These are phyloP conservation scores for Picathartes gymnocephalus DNA, from an alignment of 2,113 vertebrate genomes.

Conservation along the genomic window DNA sequence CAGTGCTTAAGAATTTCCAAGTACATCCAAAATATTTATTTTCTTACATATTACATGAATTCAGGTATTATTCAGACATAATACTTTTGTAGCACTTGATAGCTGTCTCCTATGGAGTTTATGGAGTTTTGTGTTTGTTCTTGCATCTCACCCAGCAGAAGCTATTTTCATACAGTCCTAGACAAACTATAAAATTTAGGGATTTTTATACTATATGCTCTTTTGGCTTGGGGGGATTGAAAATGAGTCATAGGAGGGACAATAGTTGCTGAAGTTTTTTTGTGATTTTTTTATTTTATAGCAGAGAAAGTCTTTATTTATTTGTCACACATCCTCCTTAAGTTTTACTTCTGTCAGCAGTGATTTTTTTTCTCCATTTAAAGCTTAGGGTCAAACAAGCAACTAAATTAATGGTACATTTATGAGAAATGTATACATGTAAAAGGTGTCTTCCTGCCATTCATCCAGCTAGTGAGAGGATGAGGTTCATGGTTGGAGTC, in stretches of 20 bases:
- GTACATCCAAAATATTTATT: neutral
- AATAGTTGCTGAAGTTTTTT: neutral
- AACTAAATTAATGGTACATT: neutral
- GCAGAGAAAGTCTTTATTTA: neutral
- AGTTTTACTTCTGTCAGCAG: neutral
- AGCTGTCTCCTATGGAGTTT: neutral
- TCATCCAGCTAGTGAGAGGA: neutral
- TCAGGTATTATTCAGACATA: neutral
- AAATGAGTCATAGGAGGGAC: neutral
- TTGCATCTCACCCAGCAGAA: neutral
- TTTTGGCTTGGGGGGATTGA: neutral
- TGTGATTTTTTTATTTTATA: neutral
- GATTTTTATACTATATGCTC: neutral
- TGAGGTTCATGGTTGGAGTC: neutral
- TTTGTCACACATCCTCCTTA: neutral
- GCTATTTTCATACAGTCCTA: neutral
- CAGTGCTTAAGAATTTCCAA: neutral
- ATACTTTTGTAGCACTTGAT: neutral
- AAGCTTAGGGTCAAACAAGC: neutral
- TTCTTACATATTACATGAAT: neutral
- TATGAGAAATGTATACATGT: neutral
- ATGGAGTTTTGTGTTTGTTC: neutral
- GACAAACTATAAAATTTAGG: neutral
- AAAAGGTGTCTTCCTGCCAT: neutral
- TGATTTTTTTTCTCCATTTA: neutral